A percentile compares a stretch with the other conserved stretches of the same genome.
Evolutionary conservation across 2,888 invertebrate genomes (phyloP).

Genomic region (Lasioglossum lativentre): DNA sequence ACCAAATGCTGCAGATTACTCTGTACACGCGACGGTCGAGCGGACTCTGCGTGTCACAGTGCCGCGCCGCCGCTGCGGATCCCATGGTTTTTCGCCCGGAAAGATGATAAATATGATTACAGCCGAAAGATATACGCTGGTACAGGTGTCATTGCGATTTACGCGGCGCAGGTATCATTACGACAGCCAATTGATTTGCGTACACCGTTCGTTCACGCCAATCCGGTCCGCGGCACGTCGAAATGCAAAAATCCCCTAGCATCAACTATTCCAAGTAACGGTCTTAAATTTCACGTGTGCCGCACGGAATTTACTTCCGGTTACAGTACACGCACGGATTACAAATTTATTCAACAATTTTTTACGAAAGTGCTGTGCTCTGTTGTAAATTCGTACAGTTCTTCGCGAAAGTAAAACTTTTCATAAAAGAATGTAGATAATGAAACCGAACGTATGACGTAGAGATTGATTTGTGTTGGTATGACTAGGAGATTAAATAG

Average conservation of each 20-base stretch:
- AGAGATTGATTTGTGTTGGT: too few relatives aligned
- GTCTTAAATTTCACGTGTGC: not conserved
- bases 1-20: constrained; percentile 26
- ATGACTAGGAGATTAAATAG: too few relatives aligned
- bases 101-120: constrained; percentile 43
- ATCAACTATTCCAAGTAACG: not conserved
- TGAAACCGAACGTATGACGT: too few relatives aligned
- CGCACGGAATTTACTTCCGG: not conserved
- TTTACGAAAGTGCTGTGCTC: too few relatives aligned
- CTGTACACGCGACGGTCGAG: not conserved
- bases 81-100: constrained; percentile 16
- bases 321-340: not conserved
- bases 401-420: too few relatives aligned
- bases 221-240: not conserved
- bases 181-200: constrained; percentile 13
- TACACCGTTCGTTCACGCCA: not conserved
- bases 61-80: not conserved
- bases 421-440: too few relatives aligned
- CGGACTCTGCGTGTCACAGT: constrained; percentile 25
- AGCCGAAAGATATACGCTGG: constrained; percentile 24
- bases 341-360: not conserved
- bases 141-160: not conserved
- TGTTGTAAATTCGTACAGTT: too few relatives aligned
- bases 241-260: not conserved
- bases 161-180: not conserved